Base-by-base conservation (phyloP, 1,140 invertebrate genomes). In the Brachionus rubens region DNA sequence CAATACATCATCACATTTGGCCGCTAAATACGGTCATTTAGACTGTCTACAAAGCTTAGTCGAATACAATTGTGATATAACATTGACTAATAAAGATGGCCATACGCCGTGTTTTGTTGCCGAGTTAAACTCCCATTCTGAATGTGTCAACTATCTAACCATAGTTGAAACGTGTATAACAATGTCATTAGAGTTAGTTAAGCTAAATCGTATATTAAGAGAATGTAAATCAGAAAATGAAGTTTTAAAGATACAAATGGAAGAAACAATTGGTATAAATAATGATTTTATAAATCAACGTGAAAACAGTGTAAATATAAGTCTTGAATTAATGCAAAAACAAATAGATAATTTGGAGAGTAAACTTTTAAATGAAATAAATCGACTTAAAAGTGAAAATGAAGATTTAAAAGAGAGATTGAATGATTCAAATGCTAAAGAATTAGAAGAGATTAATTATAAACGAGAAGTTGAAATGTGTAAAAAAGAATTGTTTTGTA, bases 21-120 rank as follows among this genome's bases (percentile, higher is more conserved):
- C 70, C 7, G 70, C 70, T 36, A 75, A 75, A 52, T 75, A 75
- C 16, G 52, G 52, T 30, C 70, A 75, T 52, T 41, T 75, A n/a
- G 46, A 50, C 16, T 75, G 70, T 21, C 36, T 75, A 14, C 70
- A 75, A 75, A 75, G 19, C 52, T 30, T 75, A 24, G 70, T 75
- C 14, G 70, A 75, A 19, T 75, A 40, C 6, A 75, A 75, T 26
- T 50, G 46, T 40, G 48, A 54, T 56, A 40, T 54, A 28, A 75
- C 48, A 28, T 24, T 52, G 9, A n/a, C 33, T 3, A 75, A 75
- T n/a, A 19, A 75, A 52, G 52, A 40, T 2, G 47, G 24, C 3
- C 52, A 75, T 40, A 75, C 47, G 9, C 47, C 70, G 4, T 52
- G 46, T 36, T 41, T 75, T n/a, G 46, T 75, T 28, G 70, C 70